A percentile compares a stretch with the other conserved stretches of the same genome.
Conservation (phyloP, 2,113 vertebrate genomes). For the Gobio gobio region DNA sequence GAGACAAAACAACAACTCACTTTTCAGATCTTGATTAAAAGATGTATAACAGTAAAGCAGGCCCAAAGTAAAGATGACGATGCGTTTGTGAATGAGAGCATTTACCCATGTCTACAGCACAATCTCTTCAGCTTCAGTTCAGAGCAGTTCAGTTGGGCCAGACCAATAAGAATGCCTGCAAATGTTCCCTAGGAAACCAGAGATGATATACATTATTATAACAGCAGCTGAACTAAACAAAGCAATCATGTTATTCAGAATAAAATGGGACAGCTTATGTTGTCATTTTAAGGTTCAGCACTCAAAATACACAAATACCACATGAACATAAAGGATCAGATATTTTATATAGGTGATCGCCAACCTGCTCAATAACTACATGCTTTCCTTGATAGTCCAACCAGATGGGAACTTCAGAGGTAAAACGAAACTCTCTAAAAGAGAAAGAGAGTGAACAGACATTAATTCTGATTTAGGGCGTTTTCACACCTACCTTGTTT, state of each 20-base stretch:
- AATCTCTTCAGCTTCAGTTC: constrained; percentile 91
- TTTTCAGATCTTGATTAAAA: background rate
- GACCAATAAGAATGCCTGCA: constrained; percentile 89
- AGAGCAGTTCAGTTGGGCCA: constrained; percentile 92
- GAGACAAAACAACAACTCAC: constrained; percentile 3
- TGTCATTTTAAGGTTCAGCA: background rate
- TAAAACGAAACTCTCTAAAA: constrained; percentile 90
- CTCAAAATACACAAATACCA: background rate
- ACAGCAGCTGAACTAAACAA: background rate
- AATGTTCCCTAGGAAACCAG: constrained; percentile 83
- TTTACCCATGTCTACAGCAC: constrained; percentile 88
- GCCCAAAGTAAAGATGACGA: background rate
- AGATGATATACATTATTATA: background rate
- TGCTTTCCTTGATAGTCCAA: constrained; percentile 93
- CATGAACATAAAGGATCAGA: background rate
- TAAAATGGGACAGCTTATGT: background rate
- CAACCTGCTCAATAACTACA: constrained; percentile 88
- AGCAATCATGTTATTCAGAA: background rate
- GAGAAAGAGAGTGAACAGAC: background rate
- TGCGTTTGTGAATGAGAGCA: background rate
- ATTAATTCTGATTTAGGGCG: background rate
- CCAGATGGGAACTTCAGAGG: constrained; percentile 92
- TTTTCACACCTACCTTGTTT: no score
- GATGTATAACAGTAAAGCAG: background rate
- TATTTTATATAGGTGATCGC: constrained; percentile 9